These are phyloP conservation scores for Arenaria interpres DNA, from an alignment of 2,113 vertebrate genomes.

Conservation along the genomic window DNA sequence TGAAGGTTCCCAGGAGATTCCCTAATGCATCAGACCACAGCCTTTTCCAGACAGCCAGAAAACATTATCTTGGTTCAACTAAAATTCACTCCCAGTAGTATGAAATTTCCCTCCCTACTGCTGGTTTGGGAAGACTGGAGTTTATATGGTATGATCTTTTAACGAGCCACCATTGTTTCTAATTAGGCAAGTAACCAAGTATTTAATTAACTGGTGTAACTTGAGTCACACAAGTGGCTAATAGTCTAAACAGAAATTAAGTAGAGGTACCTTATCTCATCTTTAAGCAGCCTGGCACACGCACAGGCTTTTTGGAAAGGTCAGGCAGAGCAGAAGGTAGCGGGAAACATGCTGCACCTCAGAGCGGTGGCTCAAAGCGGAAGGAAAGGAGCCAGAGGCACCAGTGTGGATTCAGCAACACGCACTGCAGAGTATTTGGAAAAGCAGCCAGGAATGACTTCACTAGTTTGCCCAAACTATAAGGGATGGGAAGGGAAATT, in stretches of 20 bases:
- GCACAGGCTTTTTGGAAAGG: not conserved
- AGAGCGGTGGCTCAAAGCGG: accelerated
- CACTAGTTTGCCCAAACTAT: not conserved
- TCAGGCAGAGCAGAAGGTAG: not conserved
- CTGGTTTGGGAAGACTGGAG: not conserved
- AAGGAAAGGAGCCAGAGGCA: not conserved
- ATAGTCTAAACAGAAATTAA: not conserved
- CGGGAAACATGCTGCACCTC: not conserved
- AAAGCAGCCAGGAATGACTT: not conserved
- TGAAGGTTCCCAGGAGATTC: not conserved
- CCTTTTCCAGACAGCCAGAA: not conserved
- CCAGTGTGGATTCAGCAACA: not conserved
- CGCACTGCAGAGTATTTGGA: accelerated
- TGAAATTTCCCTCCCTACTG: not conserved
- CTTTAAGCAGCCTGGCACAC: not conserved
- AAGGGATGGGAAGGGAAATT: not conserved
- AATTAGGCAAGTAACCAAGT: slow-evolving; percentile 7
- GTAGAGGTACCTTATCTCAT: not conserved
- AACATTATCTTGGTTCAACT: not conserved
- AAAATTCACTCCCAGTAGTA: not conserved
- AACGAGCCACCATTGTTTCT: not conserved
- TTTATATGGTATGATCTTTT: not conserved
- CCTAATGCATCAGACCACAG: not conserved
- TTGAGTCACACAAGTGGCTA: not conserved
- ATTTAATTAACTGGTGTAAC: not conserved